Base-by-base conservation (phyloP, 2,113 vertebrate genomes). In the Callionymus lyra region DNA sequence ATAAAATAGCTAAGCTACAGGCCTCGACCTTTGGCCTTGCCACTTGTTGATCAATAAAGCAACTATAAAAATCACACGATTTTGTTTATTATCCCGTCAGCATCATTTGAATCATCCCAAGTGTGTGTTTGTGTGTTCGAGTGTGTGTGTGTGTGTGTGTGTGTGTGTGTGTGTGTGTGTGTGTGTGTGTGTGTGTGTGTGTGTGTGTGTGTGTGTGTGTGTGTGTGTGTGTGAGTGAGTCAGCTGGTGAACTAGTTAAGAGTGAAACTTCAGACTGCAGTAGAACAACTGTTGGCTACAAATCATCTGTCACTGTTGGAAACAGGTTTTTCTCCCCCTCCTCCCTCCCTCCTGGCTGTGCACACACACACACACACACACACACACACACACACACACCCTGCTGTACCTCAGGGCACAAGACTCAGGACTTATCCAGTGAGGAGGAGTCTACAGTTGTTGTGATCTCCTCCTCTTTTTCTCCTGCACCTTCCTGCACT, bases 261-360 rank as follows among this genome's bases (percentile, higher is more conserved):
- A 27, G 21, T 27, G 21, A 27, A 27, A 58, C 68, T 62, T 64
- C 51, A 34, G 63, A 60, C 70, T 63, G 60, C 61, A 72, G 59
- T 61, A 70, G 75, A 82, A 79, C 77, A 74, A 80, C 72, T 74
- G 73, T 75, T 82, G 68, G 59, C 79, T 72, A 73, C 71, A 80
- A 82, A 70, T 77, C 78, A 82, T 68, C 73, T 65, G 70, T 81
- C 79, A 71, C 78, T 46, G 59, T 56, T 63, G 68, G 68, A 77
- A 82, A 84, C 83, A 72, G 74, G 82, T 81, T 81, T 70, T 70
- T 63, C 68, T 13, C 65, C 66, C 56, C 69, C 70, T 47, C 52
- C 56, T 18, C 4, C 5, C 16, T 21, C 34, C n/a, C 32, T 12
- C 6, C 34, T 40, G 34, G 33, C 11, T 5, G 17, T 31, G n/a